phyloP scores from a whole-genome alignment of 2,888 invertebrate genomes.

The Amiota communis region DNA sequence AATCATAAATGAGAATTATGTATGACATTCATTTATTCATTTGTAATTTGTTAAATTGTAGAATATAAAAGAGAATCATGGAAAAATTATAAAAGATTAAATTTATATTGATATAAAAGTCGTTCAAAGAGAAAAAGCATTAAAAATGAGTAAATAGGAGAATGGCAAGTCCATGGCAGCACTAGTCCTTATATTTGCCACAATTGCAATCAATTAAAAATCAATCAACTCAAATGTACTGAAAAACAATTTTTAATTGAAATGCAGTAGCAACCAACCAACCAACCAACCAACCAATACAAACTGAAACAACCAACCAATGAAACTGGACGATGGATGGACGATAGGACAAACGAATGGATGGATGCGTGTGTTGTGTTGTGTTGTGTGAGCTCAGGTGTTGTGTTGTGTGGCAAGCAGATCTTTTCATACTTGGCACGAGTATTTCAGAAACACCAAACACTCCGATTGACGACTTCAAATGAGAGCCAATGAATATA shows the following conservation, averaged over 20 bases:
- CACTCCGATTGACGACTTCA: not conserved
- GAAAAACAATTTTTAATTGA: constrained; percentile 65
- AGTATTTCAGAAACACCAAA: constrained; percentile 45
- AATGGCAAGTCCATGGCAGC: not conserved
- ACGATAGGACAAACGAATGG: not conserved
- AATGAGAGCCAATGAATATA: too few species aligned
- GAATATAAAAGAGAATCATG: too few species aligned
- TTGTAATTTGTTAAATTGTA: too few species aligned
- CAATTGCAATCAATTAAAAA: constrained; percentile 65
- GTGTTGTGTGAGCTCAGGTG: constrained; percentile 47
- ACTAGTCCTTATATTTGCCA: constrained; percentile 36
- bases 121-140: not conserved
- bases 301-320: constrained; percentile 24
- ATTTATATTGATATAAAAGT: too few species aligned
- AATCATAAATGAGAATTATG: too few species aligned
- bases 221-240: constrained; percentile 66
- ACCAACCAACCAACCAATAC: not conserved
- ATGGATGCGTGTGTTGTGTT: constrained; percentile 26
- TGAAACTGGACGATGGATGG: constrained; percentile 26
- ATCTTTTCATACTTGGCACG: constrained; percentile 34
- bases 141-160: not conserved
- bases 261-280: constrained; percentile 50
- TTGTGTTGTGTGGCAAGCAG: not conserved
- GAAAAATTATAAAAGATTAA: too few species aligned
- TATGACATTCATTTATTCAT: too few species aligned